Base-by-base conservation (phyloP, 2,797 vertebrate species). In the Lates japonicus region DNA sequence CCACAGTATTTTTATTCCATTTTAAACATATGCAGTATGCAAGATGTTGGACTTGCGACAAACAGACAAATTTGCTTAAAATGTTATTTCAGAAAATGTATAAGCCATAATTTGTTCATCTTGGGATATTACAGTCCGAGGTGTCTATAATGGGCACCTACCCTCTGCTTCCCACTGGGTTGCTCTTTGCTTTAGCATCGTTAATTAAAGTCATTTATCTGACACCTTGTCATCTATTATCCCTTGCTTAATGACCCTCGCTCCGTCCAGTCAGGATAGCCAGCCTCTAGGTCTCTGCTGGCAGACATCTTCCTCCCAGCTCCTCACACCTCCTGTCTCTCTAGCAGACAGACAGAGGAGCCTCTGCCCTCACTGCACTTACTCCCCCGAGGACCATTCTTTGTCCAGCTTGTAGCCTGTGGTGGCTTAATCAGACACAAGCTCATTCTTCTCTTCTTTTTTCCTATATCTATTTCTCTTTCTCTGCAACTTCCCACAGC, bases 121-220 rank as follows among this genome's bases (percentile, higher is more conserved):
- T 77, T 74, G 54, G 19, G 69, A 3, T 66, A 60, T 64, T 58
- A 16, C 14, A 58, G n/a, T 41, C 57, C 33, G 44, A 41, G 44
- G 52, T n/a, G 42, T 64, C 29, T 61, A 17, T 62, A 64, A 60
- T 70, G 6, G 20, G 69, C 75, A 70, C 42, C 44, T 42, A 29
- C 10, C 63, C 67, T 80, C 39, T 66, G 37, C n/a, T 39, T 51
- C 41, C 75, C 25, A 63, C 19, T 55, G 42, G 51, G 44, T 46
- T 41, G 20, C 25, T 59, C 31, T 87, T 59, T 70, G 49, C 54
- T 69, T 86, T 11, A 66, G 59, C 17, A 54, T 76, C 61, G 71
- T 75, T 89, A 82, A 84, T 85, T 83, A 51, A 74, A 71, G 60
- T 70, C 5, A 81, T 69, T 74, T 64, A 84, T 80, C 22, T 1